Base-by-base conservation (phyloP, 1,140 invertebrate species). In the Nixonia krombeini region DNA sequence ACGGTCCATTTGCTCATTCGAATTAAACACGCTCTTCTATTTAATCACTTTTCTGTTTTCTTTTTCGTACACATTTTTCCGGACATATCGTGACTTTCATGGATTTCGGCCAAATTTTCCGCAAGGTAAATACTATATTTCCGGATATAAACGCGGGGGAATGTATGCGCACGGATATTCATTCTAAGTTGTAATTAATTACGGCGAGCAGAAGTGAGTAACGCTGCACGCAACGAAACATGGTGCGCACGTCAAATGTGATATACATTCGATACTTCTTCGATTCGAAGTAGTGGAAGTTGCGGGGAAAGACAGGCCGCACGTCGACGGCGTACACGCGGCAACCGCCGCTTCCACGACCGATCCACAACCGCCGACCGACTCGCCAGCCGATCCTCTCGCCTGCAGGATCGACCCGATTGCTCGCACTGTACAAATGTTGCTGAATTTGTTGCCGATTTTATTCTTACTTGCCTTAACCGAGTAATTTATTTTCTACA, bases 261-360 rank as follows among this genome's bases (percentile, higher is more conserved):
- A 76, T 76, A 75, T 74, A 76, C 72, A 69, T 31, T 46, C 59
- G 40, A 65, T 75, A 59, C 37, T 56, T n/a, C n/a, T n/a, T 58
- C 51, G 64, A 70, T 72, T 75, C 63, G 53, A 65, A 70, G 67
- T 67, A 67, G 53, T 75, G 72, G 31, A 41, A 29, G 26, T 16
- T 44, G 41, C 40, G 41, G 35, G 35, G 47, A 64, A 45, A 56
- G 61, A 56, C 53, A 57, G 35, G 45, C 47, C 52, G 52, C 52
- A 56, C 51, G 61, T 10, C 26, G n/a, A 40, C 57, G 46, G 45
- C 15, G 46, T 38, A 13, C 41, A 29, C 23, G 31, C 23, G 41
- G 15, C 25, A 33, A 47, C 31, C 47, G 16, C 15, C 9, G 12
- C 21, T 13, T 61, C 35, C 47, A 29, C 18, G 16, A 53, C 33